These are phyloP conservation scores for Peucedramus taeniatus DNA, from an alignment of 2,113 vertebrate genomes.

Conservation along the genomic window DNA sequence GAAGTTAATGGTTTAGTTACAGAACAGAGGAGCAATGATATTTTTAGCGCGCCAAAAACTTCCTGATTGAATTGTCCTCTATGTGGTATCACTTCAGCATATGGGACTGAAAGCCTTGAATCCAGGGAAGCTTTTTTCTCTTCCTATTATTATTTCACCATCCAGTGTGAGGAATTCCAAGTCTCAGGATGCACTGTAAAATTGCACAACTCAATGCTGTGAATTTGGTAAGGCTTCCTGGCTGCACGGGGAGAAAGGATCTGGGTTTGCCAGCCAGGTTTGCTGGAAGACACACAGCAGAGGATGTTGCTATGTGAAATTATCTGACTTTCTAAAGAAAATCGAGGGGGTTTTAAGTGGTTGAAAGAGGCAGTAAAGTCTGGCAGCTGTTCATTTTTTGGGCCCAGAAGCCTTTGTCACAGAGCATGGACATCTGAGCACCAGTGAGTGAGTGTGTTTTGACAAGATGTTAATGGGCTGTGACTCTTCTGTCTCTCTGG, in stretches of 20 bases:
- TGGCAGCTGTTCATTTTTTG: neutral
- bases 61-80: neutral
- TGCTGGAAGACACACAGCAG: neutral
- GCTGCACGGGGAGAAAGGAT: neutral
- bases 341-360: neutral
- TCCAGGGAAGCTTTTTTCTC: neutral
- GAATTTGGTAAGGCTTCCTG: neutral
- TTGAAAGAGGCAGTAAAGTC: neutral
- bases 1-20: neutral
- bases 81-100: neutral
- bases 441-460: neutral
- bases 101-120: neutral
- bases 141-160: neutral
- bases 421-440: neutral
- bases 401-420: neutral
- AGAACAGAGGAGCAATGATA: neutral
- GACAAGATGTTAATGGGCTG: neutral
- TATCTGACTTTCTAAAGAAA: neutral
- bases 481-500: neutral
- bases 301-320: neutral
- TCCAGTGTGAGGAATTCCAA: neutral
- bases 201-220: neutral
- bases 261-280: neutral
- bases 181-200: neutral
- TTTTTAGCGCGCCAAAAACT: fast-evolving